phyloP scores from a whole-genome alignment of 1,140 invertebrate species.

The Bombus polaris region DNA sequence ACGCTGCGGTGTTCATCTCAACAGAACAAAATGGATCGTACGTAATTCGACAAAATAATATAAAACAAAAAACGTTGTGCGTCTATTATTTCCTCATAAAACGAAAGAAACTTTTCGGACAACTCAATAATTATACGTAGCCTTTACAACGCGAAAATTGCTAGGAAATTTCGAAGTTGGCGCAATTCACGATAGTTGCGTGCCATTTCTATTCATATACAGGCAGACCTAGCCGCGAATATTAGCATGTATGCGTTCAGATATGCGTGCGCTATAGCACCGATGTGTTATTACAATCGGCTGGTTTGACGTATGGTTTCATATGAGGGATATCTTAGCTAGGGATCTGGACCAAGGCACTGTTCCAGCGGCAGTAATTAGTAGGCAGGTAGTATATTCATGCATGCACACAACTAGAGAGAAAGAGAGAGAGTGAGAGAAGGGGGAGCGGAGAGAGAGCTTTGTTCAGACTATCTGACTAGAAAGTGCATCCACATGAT shows the following conservation, averaged over 20 bases:
- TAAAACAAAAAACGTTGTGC: too few relatives aligned
- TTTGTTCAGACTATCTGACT: conserved; percentile 1
- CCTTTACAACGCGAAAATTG: background rate
- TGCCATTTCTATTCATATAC: background rate
- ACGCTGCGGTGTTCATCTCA: too few relatives aligned
- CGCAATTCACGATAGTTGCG: background rate
- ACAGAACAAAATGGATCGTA: too few relatives aligned
- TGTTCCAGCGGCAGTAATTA: conserved; percentile 57
- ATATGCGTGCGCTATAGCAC: conserved; percentile 19
- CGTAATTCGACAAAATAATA: too few relatives aligned
- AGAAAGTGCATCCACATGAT: conserved; percentile 25
- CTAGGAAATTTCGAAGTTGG: background rate
- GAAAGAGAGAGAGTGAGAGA: background rate
- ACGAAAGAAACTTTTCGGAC: too few relatives aligned
- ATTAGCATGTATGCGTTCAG: background rate
- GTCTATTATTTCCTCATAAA: too few relatives aligned
- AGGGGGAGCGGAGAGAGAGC: background rate
- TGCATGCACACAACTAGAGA: background rate
- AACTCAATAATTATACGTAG: too few relatives aligned
- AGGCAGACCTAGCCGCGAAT: background rate
- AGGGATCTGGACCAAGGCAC: conserved; percentile 50
- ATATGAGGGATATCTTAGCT: conserved; percentile 51
- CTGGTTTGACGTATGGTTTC: conserved; percentile 58
- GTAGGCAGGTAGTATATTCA: conserved; percentile 42
- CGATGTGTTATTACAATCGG: conserved; percentile 46